Evolutionary conservation across 2,888 invertebrate species (phyloP), one percentile per base, ranked within the genome.

Genomic region (Sussaba pulchella): DNA sequence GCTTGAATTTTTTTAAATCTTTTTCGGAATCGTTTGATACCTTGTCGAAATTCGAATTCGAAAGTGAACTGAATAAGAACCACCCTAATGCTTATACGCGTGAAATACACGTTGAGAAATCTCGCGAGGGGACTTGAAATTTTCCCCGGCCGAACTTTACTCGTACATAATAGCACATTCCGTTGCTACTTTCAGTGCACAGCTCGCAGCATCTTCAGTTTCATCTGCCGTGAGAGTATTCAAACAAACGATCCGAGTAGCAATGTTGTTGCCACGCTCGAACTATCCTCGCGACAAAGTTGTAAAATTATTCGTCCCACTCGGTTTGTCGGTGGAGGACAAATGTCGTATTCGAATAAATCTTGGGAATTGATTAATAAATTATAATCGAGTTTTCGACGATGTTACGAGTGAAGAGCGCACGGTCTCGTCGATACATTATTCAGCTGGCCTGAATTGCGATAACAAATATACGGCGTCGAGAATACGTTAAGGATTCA

Each of bases 381-480:
- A 63, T 61, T 70, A 76, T 76, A 76, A 76, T 70, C 69, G 76
- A 76, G 76, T 76, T 70, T 63, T 54, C 19, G 54, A 54, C 63
- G 69, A 69, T 31, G 31, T 70, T 74, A 31, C 57, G 17, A 76
- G 45, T 63, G 43, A 76, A 63, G 26, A 59, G 41, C 24, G 43
- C 61, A 45, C 6, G 8, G 19, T 9, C 39, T 14, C 19, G n/a
- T 39, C 14, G 36, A 17, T 6, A 39, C 12, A 10, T 39, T 8
- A 36, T n/a, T n/a, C n/a, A n/a, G n/a, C n/a, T n/a, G n/a, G n/a
- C n/a, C n/a, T n/a, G n/a, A n/a, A n/a, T n/a, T n/a, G n/a, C n/a
- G n/a, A n/a, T n/a, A n/a, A n/a, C n/a, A n/a, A n/a, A n/a, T n/a
- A n/a, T n/a, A n/a, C n/a, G n/a, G n/a, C n/a, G n/a, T n/a, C n/a